phyloP scores from a whole-genome alignment of 2,113 vertebrate genomes.

The Diadophis punctatus region DNA sequence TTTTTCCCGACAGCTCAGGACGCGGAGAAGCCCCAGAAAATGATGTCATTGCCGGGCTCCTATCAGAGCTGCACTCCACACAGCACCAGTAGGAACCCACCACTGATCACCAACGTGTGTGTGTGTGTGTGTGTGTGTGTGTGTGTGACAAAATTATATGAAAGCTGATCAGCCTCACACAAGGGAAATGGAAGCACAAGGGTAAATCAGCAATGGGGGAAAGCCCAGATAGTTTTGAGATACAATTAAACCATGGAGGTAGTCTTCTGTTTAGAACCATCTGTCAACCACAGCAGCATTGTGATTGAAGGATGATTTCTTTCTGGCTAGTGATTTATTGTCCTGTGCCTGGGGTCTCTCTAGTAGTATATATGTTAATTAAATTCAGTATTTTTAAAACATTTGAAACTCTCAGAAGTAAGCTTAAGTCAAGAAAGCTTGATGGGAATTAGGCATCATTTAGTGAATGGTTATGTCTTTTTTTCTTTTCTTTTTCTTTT shows the following conservation, averaged over 20 bases:
- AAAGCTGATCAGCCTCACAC: neutral
- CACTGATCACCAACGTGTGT: neutral
- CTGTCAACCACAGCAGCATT: neutral
- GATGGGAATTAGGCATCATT: neutral
- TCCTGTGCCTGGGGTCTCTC: too few relatives aligned
- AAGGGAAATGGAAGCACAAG: neutral
- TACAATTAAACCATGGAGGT: neutral
- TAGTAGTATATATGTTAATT: neutral
- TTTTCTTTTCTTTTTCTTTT: neutral
- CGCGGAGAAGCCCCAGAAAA: too few relatives aligned
- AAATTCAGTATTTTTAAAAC: neutral
- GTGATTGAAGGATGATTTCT: neutral
- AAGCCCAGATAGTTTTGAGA: neutral
- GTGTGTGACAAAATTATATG: neutral
- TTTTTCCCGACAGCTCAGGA: too few relatives aligned
- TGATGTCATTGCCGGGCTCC: too few relatives aligned
- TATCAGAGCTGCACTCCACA: too few relatives aligned
- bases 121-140: too few relatives aligned
- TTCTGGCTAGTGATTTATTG: neutral
- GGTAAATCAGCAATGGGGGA: neutral
- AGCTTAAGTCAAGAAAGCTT: neutral
- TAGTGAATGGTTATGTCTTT: neutral
- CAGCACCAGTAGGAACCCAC: too few relatives aligned
- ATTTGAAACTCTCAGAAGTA: neutral
- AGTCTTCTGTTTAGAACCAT: neutral